Base-by-base conservation (phyloP, 2,797 vertebrate species). In the Gallinago solitaria region DNA sequence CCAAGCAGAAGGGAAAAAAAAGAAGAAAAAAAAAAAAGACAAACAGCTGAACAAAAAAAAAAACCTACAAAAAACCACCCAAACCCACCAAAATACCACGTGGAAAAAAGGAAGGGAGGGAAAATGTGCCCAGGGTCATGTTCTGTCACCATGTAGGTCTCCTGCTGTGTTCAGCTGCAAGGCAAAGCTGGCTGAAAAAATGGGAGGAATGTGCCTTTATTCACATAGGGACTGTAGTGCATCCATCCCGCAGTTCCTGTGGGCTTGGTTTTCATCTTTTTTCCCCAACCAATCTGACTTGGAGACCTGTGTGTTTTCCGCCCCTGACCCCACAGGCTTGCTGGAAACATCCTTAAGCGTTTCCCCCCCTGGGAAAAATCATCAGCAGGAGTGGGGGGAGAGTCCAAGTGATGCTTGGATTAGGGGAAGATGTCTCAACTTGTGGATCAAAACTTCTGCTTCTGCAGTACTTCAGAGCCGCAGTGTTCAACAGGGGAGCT, bases 361-460 rank as follows among this genome's bases (percentile, higher is more conserved):
- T 86, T 89, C 69, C 8, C 74, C 12, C 47, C 87, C 35, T 4
- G n/a, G 32, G 39, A 39, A 30, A 91, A 90, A 65, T 1, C 14
- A 24, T 74, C 16, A 50, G 25, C 28, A 51, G 35, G 11, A 67
- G 32, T 7, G 4, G 23, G 35, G 35, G 43, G 30, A 88, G 43
- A 79, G 30, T 16, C 16, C 15, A 60, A 0, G 21, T 33, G 41
- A 67, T 21, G 12, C 14, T 20, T 57, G 56, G 59, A 50, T 50
- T 11, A n/a, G 9, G n/a, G 32, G 23, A 48, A 77, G 12, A 20
- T 0, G 0, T 3, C 53, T 60, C 20, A 64, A 8, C 6, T 86
- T 2, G 1, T 32, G 54, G 37, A 69, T 25, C 27, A 67, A 48
- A 76, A n/a, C 30, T 76, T n/a, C 35, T 65, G 50, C 50, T 93